phyloP scores from a whole-genome alignment of 2,888 invertebrate species.

The Acrocera orbiculus region DNA sequence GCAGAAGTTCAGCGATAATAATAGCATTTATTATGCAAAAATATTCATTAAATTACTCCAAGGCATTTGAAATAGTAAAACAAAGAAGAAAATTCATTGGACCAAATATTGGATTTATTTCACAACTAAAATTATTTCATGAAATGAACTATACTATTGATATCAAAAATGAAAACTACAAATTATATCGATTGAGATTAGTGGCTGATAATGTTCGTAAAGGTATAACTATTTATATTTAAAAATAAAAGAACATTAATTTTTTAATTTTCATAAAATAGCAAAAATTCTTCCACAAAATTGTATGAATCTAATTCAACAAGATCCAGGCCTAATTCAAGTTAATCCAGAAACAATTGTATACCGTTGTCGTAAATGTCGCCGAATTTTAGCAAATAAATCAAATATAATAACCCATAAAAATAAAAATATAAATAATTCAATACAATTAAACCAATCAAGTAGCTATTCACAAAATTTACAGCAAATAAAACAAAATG shows the following conservation, averaged over 20 bases:
- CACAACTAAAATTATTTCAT: conserved; percentile 60
- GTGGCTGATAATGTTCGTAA: conserved; percentile 67
- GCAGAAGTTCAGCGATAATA: conserved; percentile 73
- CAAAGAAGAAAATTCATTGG: conserved; percentile 51
- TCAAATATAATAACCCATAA: conserved; percentile 60
- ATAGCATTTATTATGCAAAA: conserved; percentile 80
- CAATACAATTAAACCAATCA: no score
- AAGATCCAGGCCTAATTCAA: conserved; percentile 58
- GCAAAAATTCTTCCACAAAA: conserved; percentile 68
- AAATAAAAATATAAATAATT: conserved; percentile 10
- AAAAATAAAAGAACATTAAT: conserved; percentile 1
- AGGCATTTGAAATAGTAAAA: conserved; percentile 53
- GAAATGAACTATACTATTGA: conserved; percentile 61
- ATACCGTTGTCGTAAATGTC: conserved; percentile 67
- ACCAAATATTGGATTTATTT: conserved; percentile 66
- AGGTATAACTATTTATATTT: conserved; percentile 29
- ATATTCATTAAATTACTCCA: conserved; percentile 49
- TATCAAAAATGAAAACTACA: conserved; percentile 48
- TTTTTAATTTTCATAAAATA: conserved; percentile 22
- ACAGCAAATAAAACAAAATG: no score
- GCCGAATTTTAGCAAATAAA: conserved; percentile 64
- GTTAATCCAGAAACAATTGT: conserved; percentile 67
- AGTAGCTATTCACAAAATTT: no score
- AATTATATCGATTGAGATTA: conserved; percentile 54
- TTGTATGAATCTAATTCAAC: conserved; percentile 57